These are phyloP conservation scores for Silvanus unidentatus DNA, from an alignment of 2,888 invertebrate species.

Conservation along the genomic window DNA sequence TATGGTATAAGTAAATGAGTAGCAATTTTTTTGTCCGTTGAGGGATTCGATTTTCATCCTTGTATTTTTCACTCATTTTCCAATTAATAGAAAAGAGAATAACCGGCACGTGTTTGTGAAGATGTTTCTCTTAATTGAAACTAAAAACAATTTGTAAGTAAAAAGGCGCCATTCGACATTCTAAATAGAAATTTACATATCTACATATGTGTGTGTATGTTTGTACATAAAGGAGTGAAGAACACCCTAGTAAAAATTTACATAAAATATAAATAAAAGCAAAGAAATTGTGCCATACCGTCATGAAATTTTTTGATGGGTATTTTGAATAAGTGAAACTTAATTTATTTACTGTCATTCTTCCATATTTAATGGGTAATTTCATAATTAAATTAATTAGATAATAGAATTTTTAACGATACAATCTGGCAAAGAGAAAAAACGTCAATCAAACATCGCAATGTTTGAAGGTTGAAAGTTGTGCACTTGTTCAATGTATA, in stretches of 20 bases:
- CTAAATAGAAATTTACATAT: slow-evolving; percentile 31
- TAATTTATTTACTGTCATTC: neutral
- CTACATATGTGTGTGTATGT: slow-evolving; percentile 24
- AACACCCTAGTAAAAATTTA: slow-evolving; percentile 23
- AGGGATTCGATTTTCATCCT: slow-evolving; percentile 15
- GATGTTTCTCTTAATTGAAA: slow-evolving; percentile 9
- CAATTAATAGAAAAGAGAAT: neutral
- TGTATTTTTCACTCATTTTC: too few relatives aligned
- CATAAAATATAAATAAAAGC: slow-evolving; percentile 10
- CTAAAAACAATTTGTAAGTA: slow-evolving; percentile 28
- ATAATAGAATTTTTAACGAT: too few relatives aligned
- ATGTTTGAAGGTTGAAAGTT: too few relatives aligned
- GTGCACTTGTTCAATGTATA: too few relatives aligned
- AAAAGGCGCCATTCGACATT: slow-evolving; percentile 29
- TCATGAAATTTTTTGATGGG: slow-evolving; percentile 21
- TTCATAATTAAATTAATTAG: too few relatives aligned
- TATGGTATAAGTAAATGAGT: slow-evolving; percentile 14
- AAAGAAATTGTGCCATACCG: slow-evolving; percentile 6
- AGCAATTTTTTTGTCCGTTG: slow-evolving; percentile 16
- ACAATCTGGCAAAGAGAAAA: too few relatives aligned
- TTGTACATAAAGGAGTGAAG: slow-evolving; percentile 26
- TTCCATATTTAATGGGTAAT: too few relatives aligned
- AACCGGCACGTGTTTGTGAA: too few relatives aligned
- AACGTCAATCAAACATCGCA: too few relatives aligned
- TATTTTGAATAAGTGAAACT: slow-evolving; percentile 10